Evolutionary conservation across 1,140 invertebrate species (phyloP), one percentile per base, ranked within the genome.

Genomic region (Chlorops oryzae): DNA sequence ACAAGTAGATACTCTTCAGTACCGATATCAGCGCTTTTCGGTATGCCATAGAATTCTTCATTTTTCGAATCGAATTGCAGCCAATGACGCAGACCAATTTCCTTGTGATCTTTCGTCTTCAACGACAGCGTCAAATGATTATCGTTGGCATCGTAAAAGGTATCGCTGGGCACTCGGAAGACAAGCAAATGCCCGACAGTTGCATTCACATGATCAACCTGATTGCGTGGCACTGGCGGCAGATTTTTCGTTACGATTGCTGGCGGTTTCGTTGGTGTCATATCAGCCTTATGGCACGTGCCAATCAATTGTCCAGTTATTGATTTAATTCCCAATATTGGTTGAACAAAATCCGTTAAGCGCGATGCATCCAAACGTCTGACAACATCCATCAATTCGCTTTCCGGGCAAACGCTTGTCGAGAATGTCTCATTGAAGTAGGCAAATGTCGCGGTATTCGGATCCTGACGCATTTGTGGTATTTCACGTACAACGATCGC

Each of bases 391-490:
- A 83, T 78, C 18, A 93, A 83, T 52, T 87, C 81, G 27, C 51
- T 78, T 75, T 57, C 78, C 75, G 90, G 88, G 64, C 92, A 94
- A 17, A 77, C 78, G 60, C 81, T 82, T 39, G 83, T 82, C 0
- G 87, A 82, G 51, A 96, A 64, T 17, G 87, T 87, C 53, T 92
- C 90, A 62, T 96, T 96, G 5, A 90, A 90, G 85, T 91, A 96
- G 0, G 84, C 80, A 55, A 90, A 88, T 25, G 81, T 79, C 37
- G 80, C 80, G 37, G 81, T 75, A 38, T 81, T 65, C 1, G 70
- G 55, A 50, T 72, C 65, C 18, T 47, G 59, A 3, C 56, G 22
- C 3, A 55, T 57, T 22, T 58, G 60, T 0, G 60, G 57, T 2
- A 72, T 59, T 13, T 72, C 69, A 0, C 70, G 65, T 10, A 72